phyloP scores from a whole-genome alignment of 1,140 invertebrate species.

The Euura lappo region DNA sequence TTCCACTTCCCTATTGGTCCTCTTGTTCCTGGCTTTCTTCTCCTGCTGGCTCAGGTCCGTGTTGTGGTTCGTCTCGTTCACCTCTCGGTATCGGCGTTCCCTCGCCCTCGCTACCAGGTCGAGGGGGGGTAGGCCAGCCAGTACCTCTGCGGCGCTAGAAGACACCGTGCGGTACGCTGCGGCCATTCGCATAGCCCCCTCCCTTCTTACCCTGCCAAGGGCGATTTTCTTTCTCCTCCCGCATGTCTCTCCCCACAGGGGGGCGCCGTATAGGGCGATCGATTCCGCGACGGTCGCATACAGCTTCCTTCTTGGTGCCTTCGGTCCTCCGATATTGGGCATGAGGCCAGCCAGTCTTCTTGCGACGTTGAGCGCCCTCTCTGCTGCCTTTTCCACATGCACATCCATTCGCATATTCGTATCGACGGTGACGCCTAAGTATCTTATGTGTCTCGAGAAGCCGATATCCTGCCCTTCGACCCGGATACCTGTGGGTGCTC shows the following conservation, averaged over 20 bases:
- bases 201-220: constrained; percentile 23
- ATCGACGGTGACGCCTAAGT: constrained; percentile 16
- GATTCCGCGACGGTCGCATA: constrained; percentile 24
- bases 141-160: no score
- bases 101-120: constrained; percentile 23
- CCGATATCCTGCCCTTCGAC: constrained; percentile 6
- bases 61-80: background rate
- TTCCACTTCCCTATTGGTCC: background rate
- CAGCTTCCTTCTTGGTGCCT: constrained; percentile 18
- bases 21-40: constrained; percentile 10
- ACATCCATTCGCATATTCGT: background rate
- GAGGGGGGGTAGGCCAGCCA: constrained; percentile 31
- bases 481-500: background rate
- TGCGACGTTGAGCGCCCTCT: constrained; percentile 8
- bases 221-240: constrained; percentile 11
- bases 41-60: constrained; percentile 8
- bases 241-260: constrained; percentile 20
- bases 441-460: background rate
- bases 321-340: constrained; percentile 17
- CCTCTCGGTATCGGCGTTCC: background rate
- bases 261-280: constrained; percentile 27
- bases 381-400: constrained; percentile 11
- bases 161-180: constrained; percentile 30
- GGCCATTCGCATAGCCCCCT: constrained; percentile 21
- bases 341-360: constrained; percentile 11